Percentiles rank a stretch among this genome's conserved stretches.
These are phyloP conservation scores for Diadophis punctatus DNA, from an alignment of 2,113 vertebrate genomes.

Conservation along the genomic window DNA sequence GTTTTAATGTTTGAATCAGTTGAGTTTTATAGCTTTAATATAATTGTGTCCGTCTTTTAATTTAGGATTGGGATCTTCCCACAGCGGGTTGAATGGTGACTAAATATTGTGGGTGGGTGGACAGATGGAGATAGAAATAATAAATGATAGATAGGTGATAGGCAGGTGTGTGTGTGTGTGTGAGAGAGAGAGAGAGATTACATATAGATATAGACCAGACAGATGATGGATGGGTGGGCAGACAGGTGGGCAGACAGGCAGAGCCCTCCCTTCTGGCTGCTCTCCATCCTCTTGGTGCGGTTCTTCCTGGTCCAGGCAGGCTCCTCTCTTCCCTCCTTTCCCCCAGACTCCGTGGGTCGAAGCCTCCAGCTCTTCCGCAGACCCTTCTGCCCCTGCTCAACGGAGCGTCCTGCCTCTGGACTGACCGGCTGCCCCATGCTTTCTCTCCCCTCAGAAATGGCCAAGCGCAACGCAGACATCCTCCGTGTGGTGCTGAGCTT, in stretches of 20 bases:
- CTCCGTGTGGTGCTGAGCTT: slow-evolving; percentile 86
- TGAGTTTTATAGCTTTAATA: too few relatives aligned
- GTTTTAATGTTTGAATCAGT: too few relatives aligned
- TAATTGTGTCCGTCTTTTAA: neutral
- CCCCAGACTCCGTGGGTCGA: rapidly evolving
- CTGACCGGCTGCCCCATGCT: rapidly evolving
- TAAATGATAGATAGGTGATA: too few relatives aligned
- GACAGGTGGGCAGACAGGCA: too few relatives aligned
- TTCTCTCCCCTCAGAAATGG: slow-evolving; percentile 81
- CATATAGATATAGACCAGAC: too few relatives aligned
- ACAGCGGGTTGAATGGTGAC: neutral
- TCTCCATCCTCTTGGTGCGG: neutral
- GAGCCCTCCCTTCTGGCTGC: neutral
- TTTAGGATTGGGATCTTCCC: neutral
- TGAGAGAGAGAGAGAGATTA: too few relatives aligned
- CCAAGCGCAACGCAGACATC: slow-evolving; percentile 90
- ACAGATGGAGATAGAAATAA: too few relatives aligned
- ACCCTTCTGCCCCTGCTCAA: neutral
- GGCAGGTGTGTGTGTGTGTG: too few relatives aligned
- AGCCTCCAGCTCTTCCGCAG: neutral
- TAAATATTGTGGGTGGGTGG: neutral
- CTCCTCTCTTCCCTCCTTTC: too few relatives aligned
- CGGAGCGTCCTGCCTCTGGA: too few relatives aligned
- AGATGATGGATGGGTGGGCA: too few relatives aligned
- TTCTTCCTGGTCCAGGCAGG: neutral